These are phyloP conservation scores for Myotis pilosus DNA, from an alignment of 2,797 vertebrate species.

Conservation along the genomic window DNA sequence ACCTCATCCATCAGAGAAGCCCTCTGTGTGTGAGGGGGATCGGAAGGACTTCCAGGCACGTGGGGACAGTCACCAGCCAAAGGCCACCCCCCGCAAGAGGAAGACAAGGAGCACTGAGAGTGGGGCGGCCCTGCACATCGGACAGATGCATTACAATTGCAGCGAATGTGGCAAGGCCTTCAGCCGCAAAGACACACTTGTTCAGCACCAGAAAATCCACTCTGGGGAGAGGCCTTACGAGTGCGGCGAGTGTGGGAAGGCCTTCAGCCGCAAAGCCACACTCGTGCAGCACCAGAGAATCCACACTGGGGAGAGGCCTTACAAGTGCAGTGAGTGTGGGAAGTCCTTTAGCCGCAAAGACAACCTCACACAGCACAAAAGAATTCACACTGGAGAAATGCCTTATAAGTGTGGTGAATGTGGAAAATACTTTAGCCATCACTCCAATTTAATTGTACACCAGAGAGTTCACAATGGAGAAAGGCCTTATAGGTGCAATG, in stretches of 20 bases:
- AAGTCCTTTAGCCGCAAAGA: conserved; percentile 70
- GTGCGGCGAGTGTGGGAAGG: conserved; percentile 60
- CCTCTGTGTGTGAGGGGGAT: not conserved
- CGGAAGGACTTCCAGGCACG: not conserved
- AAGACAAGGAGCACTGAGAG: not conserved
- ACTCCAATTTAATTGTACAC: conserved; percentile 69
- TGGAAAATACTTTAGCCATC: conserved; percentile 70
- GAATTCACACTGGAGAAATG: conserved; percentile 70
- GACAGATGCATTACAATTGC: conserved; percentile 54
- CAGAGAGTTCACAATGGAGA: conserved; percentile 73
- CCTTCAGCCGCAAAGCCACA: conserved; percentile 64
- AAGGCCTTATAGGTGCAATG: conserved; percentile 63
- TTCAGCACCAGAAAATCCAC: conserved; percentile 66
- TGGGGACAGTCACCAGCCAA: not conserved
- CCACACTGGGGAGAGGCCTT: conserved; percentile 67
- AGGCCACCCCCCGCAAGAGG: not conserved
- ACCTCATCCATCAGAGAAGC: not conserved
- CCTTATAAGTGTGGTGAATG: conserved; percentile 68
- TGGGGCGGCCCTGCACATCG: not conserved
- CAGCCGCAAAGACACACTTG: conserved; percentile 61
- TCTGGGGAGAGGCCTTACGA: conserved; percentile 60
- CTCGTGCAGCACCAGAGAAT: conserved; percentile 58
- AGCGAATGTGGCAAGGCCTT: conserved; percentile 58
- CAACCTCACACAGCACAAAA: conserved; percentile 70
- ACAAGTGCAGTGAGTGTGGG: conserved; percentile 61